A percentile compares a stretch with the other conserved stretches of the same genome.
Evolutionary conservation across 53 echinoderm and acorn worm species (phyloP).

Genomic region (Crossaster papposus): DNA sequence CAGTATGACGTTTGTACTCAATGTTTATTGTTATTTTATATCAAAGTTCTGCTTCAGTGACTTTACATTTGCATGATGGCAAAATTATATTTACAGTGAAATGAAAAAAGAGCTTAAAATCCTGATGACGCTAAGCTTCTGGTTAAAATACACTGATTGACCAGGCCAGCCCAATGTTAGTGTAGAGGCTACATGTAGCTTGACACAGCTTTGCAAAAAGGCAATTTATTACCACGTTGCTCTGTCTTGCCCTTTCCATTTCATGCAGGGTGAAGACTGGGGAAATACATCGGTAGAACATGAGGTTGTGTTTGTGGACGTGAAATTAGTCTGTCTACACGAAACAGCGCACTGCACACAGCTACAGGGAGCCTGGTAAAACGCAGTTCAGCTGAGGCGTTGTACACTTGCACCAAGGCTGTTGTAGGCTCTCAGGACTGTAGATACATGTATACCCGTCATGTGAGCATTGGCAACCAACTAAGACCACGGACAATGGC

Average conservation of each 20-base stretch:
- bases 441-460: not conserved
- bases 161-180: not conserved
- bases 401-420: not conserved
- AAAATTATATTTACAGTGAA: not conserved
- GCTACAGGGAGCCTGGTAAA: not conserved
- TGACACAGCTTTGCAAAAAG: conserved; percentile 20
- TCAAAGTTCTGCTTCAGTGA: too few species aligned
- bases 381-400: not conserved
- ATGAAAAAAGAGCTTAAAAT: not conserved
- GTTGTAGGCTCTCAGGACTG: not conserved
- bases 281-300: not conserved
- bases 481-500: not conserved
- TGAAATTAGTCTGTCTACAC: not conserved
- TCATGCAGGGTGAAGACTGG: not conserved
- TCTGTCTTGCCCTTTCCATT: not conserved
- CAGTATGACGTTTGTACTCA: too few species aligned
- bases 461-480: not conserved
- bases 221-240: conserved; percentile 4
- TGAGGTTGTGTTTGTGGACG: not conserved
- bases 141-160: not conserved
- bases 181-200: not conserved
- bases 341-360: not conserved
- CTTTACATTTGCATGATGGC: not conserved
- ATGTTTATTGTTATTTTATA: too few species aligned
- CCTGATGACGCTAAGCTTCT: not conserved